These are phyloP conservation scores for Ethmia dodecea DNA, from an alignment of 2,888 invertebrate species.

Conservation along the genomic window DNA sequence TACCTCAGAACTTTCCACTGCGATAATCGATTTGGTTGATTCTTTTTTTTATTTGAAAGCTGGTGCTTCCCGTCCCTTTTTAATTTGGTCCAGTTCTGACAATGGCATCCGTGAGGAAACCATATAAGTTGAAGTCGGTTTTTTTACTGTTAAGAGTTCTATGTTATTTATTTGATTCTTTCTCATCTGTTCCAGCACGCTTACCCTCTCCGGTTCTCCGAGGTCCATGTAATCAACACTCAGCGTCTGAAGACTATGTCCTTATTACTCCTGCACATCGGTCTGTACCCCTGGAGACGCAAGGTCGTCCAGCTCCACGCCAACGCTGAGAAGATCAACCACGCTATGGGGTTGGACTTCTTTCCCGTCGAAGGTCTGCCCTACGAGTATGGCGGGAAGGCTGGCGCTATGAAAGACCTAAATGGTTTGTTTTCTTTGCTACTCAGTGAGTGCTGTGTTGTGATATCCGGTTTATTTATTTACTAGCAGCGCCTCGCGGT, in stretches of 20 bases:
- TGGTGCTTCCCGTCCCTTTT: too few species aligned
- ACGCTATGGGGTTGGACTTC: constrained; percentile 71
- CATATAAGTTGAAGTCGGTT: too few species aligned
- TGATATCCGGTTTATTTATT: too few species aligned
- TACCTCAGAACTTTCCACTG: too few species aligned
- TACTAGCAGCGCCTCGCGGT: too few species aligned
- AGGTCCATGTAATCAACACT: constrained; percentile 89
- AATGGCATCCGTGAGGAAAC: too few species aligned
- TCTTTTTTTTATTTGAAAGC: too few species aligned
- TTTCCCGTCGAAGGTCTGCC: constrained; percentile 86
- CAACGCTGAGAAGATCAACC: constrained; percentile 46
- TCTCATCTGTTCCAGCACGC: constrained; percentile 82
- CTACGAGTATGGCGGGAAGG: constrained; percentile 88
- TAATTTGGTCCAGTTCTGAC: too few species aligned
- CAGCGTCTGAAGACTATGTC: constrained; percentile 84
- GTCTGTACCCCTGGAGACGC: constrained; percentile 63
- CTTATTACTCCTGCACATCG: constrained; percentile 72
- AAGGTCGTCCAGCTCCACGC: constrained; percentile 55
- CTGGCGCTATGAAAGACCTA: constrained; percentile 84
- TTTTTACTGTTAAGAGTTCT: too few species aligned
- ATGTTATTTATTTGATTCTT: too few species aligned
- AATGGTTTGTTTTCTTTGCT: constrained; percentile 82
- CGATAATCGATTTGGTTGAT: too few species aligned
- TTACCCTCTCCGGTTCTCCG: constrained; percentile 88
- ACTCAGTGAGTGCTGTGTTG: too few species aligned